phyloP scores from a whole-genome alignment of 2,888 invertebrate genomes.

The Molanna angustata region DNA sequence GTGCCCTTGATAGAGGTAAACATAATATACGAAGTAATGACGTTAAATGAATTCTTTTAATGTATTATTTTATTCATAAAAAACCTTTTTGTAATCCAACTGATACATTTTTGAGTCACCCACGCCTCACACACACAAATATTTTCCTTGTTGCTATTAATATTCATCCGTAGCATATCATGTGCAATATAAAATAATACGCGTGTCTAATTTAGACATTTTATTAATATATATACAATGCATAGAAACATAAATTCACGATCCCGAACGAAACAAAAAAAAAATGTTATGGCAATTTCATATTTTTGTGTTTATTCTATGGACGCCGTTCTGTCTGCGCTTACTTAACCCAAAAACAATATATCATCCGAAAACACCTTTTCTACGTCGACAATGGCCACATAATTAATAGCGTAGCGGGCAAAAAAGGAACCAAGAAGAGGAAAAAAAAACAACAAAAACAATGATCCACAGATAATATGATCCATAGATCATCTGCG shows the following conservation, averaged over 20 bases:
- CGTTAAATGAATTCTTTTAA: too few species aligned
- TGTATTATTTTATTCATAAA: too few species aligned
- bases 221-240: background rate
- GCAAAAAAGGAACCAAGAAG: slow-evolving; percentile 1
- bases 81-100: too few species aligned
- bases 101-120: too few species aligned
- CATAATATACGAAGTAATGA: too few species aligned
- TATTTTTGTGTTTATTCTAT: slow-evolving; percentile 15
- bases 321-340: slow-evolving; percentile 26
- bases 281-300: too few species aligned
- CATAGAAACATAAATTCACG: too few species aligned
- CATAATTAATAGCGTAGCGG: slow-evolving; percentile 18
- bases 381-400: slow-evolving; percentile 22
- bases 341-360: slow-evolving; percentile 18
- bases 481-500: slow-evolving; percentile 16
- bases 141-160: too few species aligned
- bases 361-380: slow-evolving; percentile 20
- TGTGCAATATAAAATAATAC: slow-evolving; percentile 2
- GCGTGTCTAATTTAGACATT: slow-evolving; percentile 11
- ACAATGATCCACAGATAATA: slow-evolving; percentile 22
- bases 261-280: too few species aligned
- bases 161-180: too few species aligned
- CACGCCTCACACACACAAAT: too few species aligned
- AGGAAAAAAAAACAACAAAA: slow-evolving; percentile 19
- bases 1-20: too few species aligned